Base-by-base conservation (phyloP, 2,888 invertebrate genomes). In the Leucophenga maculata region DNA sequence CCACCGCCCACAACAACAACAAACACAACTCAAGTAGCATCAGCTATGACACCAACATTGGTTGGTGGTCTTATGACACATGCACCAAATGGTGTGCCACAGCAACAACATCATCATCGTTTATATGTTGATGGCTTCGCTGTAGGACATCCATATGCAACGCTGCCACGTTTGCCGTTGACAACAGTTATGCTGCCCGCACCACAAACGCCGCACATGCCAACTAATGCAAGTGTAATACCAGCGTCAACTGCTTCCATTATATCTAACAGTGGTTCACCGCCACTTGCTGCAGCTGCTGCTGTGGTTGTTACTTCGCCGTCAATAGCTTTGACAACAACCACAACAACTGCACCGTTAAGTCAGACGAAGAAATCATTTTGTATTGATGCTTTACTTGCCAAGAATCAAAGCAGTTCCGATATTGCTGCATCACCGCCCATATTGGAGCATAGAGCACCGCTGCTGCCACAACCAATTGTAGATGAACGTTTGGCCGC, bases 321-420 rank as follows among this genome's bases (percentile, higher is more conserved):
- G 67, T 32, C 11, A 48, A 20, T 70, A 44, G 67, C 62, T 55
- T 67, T 65, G 32, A 52, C 66, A 46, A 69, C 74, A 68, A 18
- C 70, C 62, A 60, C 55, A 39, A 55, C 71, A 70, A 73, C 67
- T 62, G 67, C 67, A 68, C 65, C 82, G 32, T 78, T 80, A 68
- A 81, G 78, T 67, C 85, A 85, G 66, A 87, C 86, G 3, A 93
- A 93, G 76, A 94, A 94, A 66, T 96, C 96, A 0, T 97, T 97
- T 85, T 96, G 97, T 85, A 97, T 97, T 76, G 97, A 97, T 84
- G 96, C 97, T 0, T 88, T 97, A 2, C 88, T 97, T 2, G 95
- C 95, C 0, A 91, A 92, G 67, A 91, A 87, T 74, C 88, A 87
- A 67, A 82, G 87, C 67, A 82, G 82, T 71, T 85, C 87, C 22